A percentile compares a stretch with the other conserved stretches of the same genome.
Evolutionary conservation across 2,797 vertebrate species (phyloP).

Genomic region (Sebastes umbrosus): DNA sequence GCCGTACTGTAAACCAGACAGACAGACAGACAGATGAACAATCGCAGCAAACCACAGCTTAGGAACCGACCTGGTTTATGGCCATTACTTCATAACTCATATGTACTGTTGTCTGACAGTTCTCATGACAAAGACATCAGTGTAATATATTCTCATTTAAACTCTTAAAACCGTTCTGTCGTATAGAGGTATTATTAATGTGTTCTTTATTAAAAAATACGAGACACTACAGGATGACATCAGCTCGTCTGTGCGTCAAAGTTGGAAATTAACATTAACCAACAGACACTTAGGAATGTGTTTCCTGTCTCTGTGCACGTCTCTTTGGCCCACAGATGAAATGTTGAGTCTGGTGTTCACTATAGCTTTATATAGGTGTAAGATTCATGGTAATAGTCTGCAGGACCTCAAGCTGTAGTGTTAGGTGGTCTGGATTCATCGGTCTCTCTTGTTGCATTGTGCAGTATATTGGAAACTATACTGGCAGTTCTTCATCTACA

Average conservation of each 20-base stretch:
- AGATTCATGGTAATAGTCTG: slow-evolving; percentile 23
- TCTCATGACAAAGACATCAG: slow-evolving; percentile 11
- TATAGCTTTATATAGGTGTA: slow-evolving; percentile 12
- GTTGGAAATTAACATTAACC: background rate
- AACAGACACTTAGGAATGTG: background rate
- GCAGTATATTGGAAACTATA: background rate
- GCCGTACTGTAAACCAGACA: slow-evolving; percentile 38
- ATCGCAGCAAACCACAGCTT: background rate
- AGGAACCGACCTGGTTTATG: background rate
- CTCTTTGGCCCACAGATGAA: background rate
- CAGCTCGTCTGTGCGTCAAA: background rate
- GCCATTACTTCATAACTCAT: background rate
- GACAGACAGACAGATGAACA: slow-evolving; percentile 13
- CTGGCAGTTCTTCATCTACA: background rate
- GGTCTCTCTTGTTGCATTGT: background rate
- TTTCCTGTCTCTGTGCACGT: background rate
- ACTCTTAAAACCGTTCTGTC: slow-evolving; percentile 1
- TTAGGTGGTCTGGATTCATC: slow-evolving; percentile 22
- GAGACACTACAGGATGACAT: background rate
- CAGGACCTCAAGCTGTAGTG: background rate
- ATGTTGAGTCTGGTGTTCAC: slow-evolving; percentile 33
- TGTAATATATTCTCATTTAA: background rate
- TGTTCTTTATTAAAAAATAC: background rate
- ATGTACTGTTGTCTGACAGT: slow-evolving; percentile 9
- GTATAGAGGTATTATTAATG: background rate